These are phyloP conservation scores for Mimas tiliae DNA, from an alignment of 2,888 invertebrate genomes.

Conservation along the genomic window DNA sequence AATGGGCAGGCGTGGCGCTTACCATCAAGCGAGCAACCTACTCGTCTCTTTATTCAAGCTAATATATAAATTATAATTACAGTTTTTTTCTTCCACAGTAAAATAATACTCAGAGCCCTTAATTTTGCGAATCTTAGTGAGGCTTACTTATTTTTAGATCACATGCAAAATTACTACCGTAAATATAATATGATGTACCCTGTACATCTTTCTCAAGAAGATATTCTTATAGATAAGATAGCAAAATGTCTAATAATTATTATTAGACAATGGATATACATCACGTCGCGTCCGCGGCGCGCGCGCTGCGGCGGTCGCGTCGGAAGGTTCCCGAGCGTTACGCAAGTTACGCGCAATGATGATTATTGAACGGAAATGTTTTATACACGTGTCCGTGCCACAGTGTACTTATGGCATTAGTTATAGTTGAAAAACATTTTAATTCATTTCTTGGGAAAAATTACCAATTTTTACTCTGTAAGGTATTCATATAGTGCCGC, in stretches of 20 bases:
- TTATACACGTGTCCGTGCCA: neutral
- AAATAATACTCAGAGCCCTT: too few species aligned
- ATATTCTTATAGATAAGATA: constrained; percentile 1
- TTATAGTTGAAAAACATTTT: too few species aligned
- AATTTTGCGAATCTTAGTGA: too few species aligned
- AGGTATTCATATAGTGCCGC: too few species aligned
- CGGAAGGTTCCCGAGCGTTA: neutral
- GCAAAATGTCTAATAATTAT: constrained; percentile 1
- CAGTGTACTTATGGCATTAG: neutral
- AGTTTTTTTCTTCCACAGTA: too few species aligned
- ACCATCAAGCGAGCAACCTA: too few species aligned
- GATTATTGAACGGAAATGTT: constrained; percentile 8
- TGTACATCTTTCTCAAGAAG: neutral
- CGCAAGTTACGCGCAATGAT: neutral
- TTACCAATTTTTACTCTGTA: too few species aligned
- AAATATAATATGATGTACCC: neutral
- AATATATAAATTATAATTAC: too few species aligned
- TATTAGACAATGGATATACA: neutral
- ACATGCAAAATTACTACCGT: neutral
- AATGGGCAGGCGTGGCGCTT: too few species aligned
- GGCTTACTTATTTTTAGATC: neutral
- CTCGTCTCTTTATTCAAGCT: too few species aligned
- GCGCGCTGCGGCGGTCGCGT: too few species aligned
- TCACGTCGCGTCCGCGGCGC: neutral
- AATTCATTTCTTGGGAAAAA: too few species aligned